These are phyloP conservation scores for Myiozetetes cayanensis DNA, from an alignment of 2,113 vertebrate genomes.

Conservation along the genomic window DNA sequence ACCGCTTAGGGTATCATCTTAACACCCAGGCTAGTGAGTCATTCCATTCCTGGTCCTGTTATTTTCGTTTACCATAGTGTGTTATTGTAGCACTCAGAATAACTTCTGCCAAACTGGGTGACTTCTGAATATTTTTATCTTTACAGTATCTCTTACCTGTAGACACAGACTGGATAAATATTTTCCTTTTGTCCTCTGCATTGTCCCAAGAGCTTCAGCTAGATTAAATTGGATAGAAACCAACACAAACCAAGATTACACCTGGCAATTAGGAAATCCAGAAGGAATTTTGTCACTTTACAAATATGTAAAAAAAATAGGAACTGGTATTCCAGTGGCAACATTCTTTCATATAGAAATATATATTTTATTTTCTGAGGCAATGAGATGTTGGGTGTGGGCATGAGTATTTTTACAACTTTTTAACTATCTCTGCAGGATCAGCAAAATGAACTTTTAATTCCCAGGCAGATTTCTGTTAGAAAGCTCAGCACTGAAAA, in stretches of 20 bases:
- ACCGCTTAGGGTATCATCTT: neutral
- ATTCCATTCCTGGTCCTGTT: neutral
- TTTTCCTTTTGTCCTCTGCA: neutral
- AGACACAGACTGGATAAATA: neutral
- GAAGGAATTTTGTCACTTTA: neutral
- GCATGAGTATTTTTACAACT: neutral
- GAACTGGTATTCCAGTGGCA: neutral
- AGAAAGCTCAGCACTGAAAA: neutral
- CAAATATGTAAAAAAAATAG: neutral
- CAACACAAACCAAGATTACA: constrained; percentile 28
- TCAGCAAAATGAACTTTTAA: neutral
- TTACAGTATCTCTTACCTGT: neutral
- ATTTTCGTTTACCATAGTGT: neutral
- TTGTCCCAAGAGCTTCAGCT: neutral
- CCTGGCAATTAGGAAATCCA: neutral
- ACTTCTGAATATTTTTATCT: constrained; percentile 9
- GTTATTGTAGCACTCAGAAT: neutral
- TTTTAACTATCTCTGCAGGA: neutral
- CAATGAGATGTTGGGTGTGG: neutral
- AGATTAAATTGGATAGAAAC: constrained; percentile 17
- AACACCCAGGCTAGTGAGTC: neutral
- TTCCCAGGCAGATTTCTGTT: neutral
- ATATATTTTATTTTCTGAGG: neutral
- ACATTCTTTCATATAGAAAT: neutral
- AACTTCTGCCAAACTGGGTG: neutral